Base-by-base conservation (phyloP, 92 coral and sea anemone species). In the Chrysogorgia sp. region DNA sequence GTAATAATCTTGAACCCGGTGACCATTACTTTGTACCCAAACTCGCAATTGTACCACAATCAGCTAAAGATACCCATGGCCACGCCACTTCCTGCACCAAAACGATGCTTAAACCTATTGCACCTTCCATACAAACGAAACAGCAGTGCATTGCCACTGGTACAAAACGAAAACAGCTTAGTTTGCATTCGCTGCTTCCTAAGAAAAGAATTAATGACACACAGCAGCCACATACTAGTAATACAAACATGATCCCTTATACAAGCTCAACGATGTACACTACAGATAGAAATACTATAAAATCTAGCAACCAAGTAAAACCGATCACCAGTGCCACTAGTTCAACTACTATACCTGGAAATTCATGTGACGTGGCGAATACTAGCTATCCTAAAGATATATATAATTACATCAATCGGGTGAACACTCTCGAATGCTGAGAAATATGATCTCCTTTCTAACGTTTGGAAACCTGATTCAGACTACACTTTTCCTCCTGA, bases 361-460 rank as follows among this genome's bases (percentile, higher is more conserved):
- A 71, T 23, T 34, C 37, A 75, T 61, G 48, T 19, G 33, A 35
- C 49, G 47, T 25, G 40, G 63, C 33, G 56, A 53, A 55, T 52
- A 58, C 28, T 61, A 24, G 65, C 66, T 50, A 29, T 50, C n/a
- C 65, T 61, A 61, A 74, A 30, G 81, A 75, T 58, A 75, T 75
- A 40, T 26, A 53, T 40, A 75, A 75, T 60, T 75, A 28, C 56
- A 48, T 75, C 49, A 59, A 75, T 58, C 70, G 34, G 34, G 58
- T 58, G 37, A 40, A 55, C 70, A 74, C 83, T 79, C 63, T 13
- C 83, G n/a, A 40, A 79, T 29, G 28, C 40, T 23, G 30, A 81
- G 55, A 81, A 81, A 47, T 81, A 81, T 35, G 85, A 81, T 12
- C 10, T 69, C 20, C 70, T 80, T 25, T 69, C 48, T 58, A 81